Evolutionary conservation across 2,797 vertebrate genomes (phyloP).

Genomic region (Enteromius mattozi): DNA sequence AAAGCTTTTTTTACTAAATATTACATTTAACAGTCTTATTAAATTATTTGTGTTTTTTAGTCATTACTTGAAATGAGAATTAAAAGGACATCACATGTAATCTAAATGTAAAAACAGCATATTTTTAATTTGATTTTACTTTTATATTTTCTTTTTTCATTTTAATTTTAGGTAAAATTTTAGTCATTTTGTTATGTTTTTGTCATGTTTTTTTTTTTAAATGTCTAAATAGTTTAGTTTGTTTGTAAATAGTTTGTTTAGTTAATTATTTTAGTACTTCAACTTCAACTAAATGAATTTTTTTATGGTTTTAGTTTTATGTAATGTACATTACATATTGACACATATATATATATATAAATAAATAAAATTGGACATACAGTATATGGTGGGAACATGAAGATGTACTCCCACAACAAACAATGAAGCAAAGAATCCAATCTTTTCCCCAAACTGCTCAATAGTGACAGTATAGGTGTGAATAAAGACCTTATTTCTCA

Average conservation of each 20-base stretch:
- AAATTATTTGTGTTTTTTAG: too few relatives aligned
- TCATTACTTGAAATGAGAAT: too few relatives aligned
- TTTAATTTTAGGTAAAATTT: neutral
- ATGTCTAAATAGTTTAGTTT: neutral
- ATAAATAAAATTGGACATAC: neutral
- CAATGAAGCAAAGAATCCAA: neutral
- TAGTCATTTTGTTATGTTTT: neutral
- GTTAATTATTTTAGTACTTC: neutral
- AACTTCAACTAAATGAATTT: neutral
- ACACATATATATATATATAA: too few relatives aligned
- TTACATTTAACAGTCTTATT: neutral
- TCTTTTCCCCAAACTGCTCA: neutral
- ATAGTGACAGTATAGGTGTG: neutral
- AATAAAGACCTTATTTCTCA: slow-evolving; percentile 12
- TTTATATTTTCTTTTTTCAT: neutral
- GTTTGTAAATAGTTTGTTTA: neutral
- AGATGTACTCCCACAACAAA: neutral
- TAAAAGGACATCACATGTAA: too few relatives aligned
- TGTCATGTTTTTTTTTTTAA: too few relatives aligned
- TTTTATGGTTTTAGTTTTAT: too few relatives aligned
- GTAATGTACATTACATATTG: too few relatives aligned
- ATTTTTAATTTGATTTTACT: neutral
- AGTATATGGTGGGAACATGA: neutral
- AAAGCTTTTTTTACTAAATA: neutral
- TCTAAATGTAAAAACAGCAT: too few relatives aligned